Base-by-base conservation (phyloP, 2,113 vertebrate species). In the Pachyramphus minor region DNA sequence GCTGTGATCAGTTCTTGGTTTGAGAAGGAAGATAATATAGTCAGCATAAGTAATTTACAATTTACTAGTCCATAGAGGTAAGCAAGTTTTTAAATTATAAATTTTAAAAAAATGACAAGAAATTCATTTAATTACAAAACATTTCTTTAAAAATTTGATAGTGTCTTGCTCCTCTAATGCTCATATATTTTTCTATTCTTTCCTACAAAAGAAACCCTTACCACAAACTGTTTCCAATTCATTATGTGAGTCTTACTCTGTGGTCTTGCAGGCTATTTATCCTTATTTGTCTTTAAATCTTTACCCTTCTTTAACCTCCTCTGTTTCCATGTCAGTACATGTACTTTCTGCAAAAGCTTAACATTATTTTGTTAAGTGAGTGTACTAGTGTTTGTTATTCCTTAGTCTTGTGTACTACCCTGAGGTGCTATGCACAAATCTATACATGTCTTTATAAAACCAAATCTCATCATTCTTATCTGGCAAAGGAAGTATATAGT, bases 101-200 rank as follows among this genome's bases (percentile, higher is more conserved):
- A 37, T 22, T 59, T 50, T 5, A 1, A 0, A 3, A 25, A 62
- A 30, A 45, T 14, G 0, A 16, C 3, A 50, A 45, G 3, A 81
- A 33, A 71, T 56, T 5, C 45, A 19, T 81, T 52, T 52, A 22
- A 78, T 33, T 73, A 22, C 3, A 59, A 79, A 89, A 42, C 1
- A 14, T 21, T 62, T 78, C 55, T 10, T 18, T 11, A 76, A 63
- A 80, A 67, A 66, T 17, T 19, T 44, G 14, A 41, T 60, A 45
- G 23, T 27, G 3, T 63, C 15, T 72, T 75, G 3, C 9, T 58
- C 22, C 41, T 77, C n/a, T 84, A 89, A 80, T 44, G 45, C 9
- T 1, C 5, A 2, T 41, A 8, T 14, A n/a, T 73, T 44, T 66
- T 3, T 7, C 22, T 35, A 14, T 10, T 62, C 45, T 45, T 59